phyloP scores from a whole-genome alignment of 2,888 invertebrate species.

The Melikaiella ostensackeni region DNA sequence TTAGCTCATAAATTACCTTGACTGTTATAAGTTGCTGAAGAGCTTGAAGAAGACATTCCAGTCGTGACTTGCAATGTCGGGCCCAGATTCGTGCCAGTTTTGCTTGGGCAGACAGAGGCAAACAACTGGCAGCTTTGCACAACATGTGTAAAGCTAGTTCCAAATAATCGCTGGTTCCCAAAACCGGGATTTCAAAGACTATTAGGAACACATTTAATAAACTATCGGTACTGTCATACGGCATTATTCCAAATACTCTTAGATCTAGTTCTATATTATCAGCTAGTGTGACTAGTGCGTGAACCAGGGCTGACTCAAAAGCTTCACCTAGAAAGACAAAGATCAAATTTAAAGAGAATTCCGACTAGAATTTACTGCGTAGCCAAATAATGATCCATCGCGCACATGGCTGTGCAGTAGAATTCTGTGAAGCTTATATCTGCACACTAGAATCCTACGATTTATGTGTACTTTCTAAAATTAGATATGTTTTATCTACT shows the following conservation, averaged over 20 bases:
- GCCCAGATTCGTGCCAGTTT: slow-evolving; percentile 90
- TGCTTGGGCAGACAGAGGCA: slow-evolving; percentile 87
- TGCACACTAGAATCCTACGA: no score
- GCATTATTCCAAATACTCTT: slow-evolving; percentile 81
- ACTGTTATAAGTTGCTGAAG: slow-evolving; percentile 93
- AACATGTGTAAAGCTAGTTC: slow-evolving; percentile 89
- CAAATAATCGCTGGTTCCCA: slow-evolving; percentile 88
- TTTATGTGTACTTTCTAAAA: no score
- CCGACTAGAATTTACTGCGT: no score
- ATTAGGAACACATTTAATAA: slow-evolving; percentile 83
- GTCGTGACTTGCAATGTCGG: slow-evolving; percentile 80
- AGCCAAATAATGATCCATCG: no score
- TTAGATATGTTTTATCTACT: no score
- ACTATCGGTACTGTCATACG: slow-evolving; percentile 77
- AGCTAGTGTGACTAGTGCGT: slow-evolving; percentile 85
- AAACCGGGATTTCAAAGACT: slow-evolving; percentile 87
- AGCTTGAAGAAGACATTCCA: slow-evolving; percentile 85
- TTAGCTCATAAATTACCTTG: slow-evolving; percentile 74
- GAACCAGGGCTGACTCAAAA: slow-evolving; percentile 85
- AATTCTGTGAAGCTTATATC: no score
- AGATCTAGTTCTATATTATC: slow-evolving; percentile 86
- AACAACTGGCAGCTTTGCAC: slow-evolving; percentile 86
- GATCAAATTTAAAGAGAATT: background rate
- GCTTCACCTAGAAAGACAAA: slow-evolving; percentile 69
- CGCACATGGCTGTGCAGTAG: no score